These are phyloP conservation scores for Cydia fagiglandana DNA, from an alignment of 1,140 invertebrate species.

Conservation along the genomic window DNA sequence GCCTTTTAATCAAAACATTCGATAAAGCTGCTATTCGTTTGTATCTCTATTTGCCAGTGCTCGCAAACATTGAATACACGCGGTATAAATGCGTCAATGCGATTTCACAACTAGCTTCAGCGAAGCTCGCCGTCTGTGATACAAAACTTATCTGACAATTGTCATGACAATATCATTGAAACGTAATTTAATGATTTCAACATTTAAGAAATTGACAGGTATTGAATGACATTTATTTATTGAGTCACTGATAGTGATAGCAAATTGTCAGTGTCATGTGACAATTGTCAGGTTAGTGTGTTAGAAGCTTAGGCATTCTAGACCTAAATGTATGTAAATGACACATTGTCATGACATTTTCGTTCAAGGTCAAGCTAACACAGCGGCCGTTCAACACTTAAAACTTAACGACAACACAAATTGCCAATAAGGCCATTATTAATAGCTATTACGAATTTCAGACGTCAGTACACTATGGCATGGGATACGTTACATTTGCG, in stretches of 20 bases:
- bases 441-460: conserved; percentile 53
- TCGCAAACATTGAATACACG: conserved; percentile 27
- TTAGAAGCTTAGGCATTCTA: not conserved
- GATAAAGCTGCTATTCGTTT: conserved; percentile 22
- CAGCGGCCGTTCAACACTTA: conserved; percentile 26
- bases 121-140: not conserved
- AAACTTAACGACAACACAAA: conserved; percentile 65
- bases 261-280: not conserved
- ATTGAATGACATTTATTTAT: no score
- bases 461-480: conserved; percentile 48
- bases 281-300: not conserved
- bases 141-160: not conserved
- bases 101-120: not conserved
- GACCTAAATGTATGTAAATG: conserved; percentile 1
- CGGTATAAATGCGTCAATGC: conserved; percentile 18
- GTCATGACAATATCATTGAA: not conserved
- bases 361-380: not conserved
- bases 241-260: not conserved
- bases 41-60: conserved; percentile 28
- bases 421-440: conserved; percentile 58
- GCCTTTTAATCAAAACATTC: not conserved
- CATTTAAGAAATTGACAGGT: not conserved
- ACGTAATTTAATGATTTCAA: not conserved
- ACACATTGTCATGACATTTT: not conserved
- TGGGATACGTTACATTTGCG: conserved; percentile 58